phyloP scores from a whole-genome alignment of 1,140 invertebrate species.

The Aphaenogaster rudis region DNA sequence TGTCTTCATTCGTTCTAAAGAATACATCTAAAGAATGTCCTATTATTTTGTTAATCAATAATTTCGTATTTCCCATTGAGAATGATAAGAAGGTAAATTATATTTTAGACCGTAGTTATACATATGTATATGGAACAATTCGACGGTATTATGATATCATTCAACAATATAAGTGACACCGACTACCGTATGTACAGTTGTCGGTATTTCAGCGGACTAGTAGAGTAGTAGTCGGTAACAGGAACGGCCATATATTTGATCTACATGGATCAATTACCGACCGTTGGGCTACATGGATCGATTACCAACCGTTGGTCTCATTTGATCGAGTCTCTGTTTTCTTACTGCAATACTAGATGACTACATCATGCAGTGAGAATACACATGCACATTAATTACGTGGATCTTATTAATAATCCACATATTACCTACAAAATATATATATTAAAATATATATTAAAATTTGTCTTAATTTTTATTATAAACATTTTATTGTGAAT shows the following conservation, averaged over 20 bases:
- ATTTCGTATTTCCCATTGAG: background rate
- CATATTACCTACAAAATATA: background rate
- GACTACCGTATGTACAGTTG: background rate
- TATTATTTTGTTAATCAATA: constrained; percentile 15
- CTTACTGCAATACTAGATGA: background rate
- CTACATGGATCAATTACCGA: too few relatives aligned
- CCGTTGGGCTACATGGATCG: too few relatives aligned
- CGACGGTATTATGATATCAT: background rate
- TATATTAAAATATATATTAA: background rate
- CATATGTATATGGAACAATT: background rate
- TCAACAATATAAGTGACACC: background rate
- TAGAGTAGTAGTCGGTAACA: constrained; percentile 7
- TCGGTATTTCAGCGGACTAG: constrained; percentile 3
- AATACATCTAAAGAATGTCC: background rate
- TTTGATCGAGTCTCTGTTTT: background rate
- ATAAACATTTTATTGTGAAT: background rate
- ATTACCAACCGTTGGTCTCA: too few relatives aligned
- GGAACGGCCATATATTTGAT: background rate
- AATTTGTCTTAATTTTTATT: constrained; percentile 10
- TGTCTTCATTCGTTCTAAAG: background rate
- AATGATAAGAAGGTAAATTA: background rate
- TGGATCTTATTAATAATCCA: background rate
- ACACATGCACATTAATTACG: background rate
- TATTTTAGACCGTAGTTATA: constrained; percentile 8
- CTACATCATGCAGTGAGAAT: background rate